Percentiles rank a stretch among this genome's conserved stretches.
phyloP scores from a whole-genome alignment of 1,140 invertebrate genomes.

The Scylla paramamosain region DNA sequence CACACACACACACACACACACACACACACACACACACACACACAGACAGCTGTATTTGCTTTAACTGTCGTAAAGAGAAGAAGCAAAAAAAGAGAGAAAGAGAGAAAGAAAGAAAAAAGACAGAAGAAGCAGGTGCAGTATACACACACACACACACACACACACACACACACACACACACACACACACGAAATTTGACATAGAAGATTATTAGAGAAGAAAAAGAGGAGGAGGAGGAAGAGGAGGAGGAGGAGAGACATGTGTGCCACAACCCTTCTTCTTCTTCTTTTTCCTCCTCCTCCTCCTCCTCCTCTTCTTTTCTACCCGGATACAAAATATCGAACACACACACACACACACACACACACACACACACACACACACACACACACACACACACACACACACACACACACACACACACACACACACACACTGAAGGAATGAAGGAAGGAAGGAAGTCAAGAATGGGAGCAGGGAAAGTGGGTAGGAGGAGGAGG shows the following conservation, averaged over 20 bases:
- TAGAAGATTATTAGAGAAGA: no score
- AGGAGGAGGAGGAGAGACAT: not conserved
- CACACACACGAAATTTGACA: no score
- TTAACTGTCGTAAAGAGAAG: not conserved
- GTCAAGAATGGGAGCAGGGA: not conserved
- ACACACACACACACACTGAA: not conserved
- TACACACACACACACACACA: no score
- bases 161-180: no score
- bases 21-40: slow-evolving; percentile 8
- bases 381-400: not conserved
- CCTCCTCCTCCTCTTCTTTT: no score
- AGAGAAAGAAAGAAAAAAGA: not conserved
- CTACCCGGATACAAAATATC: no score
- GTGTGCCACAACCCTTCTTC: no score
- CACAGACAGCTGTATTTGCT: not conserved
- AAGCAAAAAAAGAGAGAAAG: not conserved
- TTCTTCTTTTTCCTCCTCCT: no score
- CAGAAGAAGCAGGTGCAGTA: not conserved
- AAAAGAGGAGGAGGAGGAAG: not conserved
- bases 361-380: no score
- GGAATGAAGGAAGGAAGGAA: not conserved
- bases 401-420: no score
- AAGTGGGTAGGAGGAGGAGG: not conserved
- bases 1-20: not conserved
- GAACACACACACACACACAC: no score